Evolutionary conservation across 2,113 vertebrate species (phyloP).

Genomic region (Eclectus roratus): DNA sequence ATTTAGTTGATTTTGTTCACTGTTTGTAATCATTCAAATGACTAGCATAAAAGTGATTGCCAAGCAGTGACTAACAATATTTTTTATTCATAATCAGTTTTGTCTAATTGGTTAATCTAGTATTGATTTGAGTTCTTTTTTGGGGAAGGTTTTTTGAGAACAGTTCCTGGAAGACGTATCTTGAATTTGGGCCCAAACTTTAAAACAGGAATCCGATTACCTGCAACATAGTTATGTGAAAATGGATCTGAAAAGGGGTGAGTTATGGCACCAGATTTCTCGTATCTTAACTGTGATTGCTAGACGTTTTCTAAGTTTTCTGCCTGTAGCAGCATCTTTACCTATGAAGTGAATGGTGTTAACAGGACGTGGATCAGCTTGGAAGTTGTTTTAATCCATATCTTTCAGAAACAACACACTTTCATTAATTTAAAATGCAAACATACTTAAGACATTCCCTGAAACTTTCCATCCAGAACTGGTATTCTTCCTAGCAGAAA

Average conservation of each 20-base stretch:
- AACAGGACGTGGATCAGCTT: not conserved
- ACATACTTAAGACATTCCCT: not conserved
- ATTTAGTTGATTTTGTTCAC: not conserved
- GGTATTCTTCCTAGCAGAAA: not conserved
- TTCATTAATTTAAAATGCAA: not conserved
- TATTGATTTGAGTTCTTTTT: not conserved
- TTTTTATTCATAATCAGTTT: not conserved
- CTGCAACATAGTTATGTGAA: not conserved
- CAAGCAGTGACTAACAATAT: not conserved
- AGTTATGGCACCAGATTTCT: not conserved
- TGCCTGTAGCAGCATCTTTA: not conserved
- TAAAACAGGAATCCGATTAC: not conserved
- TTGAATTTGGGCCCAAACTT: not conserved
- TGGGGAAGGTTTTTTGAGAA: not conserved
- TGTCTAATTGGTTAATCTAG: not conserved
- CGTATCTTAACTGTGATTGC: not conserved
- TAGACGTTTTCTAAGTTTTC: not conserved
- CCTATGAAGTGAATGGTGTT: not conserved
- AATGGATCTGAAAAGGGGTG: not conserved
- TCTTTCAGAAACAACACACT: not conserved
- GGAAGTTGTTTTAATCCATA: not conserved
- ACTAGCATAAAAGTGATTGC: not conserved
- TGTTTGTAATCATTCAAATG: not conserved
- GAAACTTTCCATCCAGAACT: not conserved
- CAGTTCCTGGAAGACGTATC: not conserved